Evolutionary conservation across 2,113 vertebrate genomes (phyloP).

Genomic region (Xiphophorus couchianus): DNA sequence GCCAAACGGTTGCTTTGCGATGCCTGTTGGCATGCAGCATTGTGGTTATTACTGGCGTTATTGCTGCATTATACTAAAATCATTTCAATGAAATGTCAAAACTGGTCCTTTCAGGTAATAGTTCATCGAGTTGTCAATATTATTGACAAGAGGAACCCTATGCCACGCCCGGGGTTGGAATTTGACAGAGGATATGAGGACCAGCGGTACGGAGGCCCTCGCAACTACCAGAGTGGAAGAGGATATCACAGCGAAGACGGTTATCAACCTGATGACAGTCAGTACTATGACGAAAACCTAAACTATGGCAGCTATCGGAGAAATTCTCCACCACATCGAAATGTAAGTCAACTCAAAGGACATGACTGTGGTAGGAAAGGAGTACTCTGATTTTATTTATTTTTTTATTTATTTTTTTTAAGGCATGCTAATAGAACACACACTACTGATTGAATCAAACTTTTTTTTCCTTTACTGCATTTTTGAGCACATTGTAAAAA

Average conservation of each 20-base stretch:
- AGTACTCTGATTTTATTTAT: neutral
- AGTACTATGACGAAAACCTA: constrained; percentile 44
- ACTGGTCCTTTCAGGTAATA: constrained; percentile 51
- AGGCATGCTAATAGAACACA: too few species aligned
- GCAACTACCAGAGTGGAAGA: constrained; percentile 38
- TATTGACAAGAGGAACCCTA: constrained; percentile 52
- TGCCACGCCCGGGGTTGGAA: constrained; percentile 7
- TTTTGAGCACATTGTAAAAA: too few species aligned
- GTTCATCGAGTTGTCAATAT: constrained; percentile 66
- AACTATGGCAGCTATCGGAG: constrained; percentile 41
- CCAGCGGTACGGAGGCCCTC: constrained; percentile 40
- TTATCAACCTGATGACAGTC: constrained; percentile 23
- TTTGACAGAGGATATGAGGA: constrained; percentile 47
- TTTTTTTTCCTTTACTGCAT: too few species aligned
- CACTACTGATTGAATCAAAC: too few species aligned
- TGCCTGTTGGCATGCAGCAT: neutral
- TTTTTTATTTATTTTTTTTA: too few species aligned
- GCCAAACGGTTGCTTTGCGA: neutral
- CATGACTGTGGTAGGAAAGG: neutral
- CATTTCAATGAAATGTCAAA: neutral
- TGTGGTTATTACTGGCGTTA: neutral
- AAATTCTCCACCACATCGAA: constrained; percentile 40
- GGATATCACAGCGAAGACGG: constrained; percentile 22
- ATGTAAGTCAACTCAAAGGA: constrained; percentile 46
- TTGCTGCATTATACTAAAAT: neutral